Conservation (phyloP, 2,113 vertebrate genomes). For the Thalassarche chlororhynchos region DNA sequence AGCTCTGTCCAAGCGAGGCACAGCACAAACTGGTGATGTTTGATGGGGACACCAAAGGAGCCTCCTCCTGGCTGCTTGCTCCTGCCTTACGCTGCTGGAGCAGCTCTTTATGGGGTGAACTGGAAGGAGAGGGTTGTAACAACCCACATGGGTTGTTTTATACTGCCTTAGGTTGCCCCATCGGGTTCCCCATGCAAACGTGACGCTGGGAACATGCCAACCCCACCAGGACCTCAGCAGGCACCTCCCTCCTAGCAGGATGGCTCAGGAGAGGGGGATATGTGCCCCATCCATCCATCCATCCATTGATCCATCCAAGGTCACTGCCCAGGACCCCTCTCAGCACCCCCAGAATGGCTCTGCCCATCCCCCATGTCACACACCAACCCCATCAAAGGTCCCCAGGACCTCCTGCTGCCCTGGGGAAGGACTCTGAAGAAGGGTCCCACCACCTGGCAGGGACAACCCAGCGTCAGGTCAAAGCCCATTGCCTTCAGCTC, state of each 20-base stretch:
- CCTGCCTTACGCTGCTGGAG: not conserved
- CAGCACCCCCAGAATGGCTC: not conserved
- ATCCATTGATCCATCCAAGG: not conserved
- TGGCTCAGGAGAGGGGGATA: not conserved
- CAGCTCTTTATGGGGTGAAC: not conserved
- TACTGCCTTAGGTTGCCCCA: not conserved
- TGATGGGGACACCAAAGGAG: not conserved
- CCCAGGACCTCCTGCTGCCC: not conserved
- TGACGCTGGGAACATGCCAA: not conserved
- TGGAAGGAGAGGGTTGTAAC: not conserved
- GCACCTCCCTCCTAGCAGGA: not conserved
- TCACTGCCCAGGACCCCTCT: not conserved
- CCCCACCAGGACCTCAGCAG: not conserved
- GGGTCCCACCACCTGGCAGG: not conserved
- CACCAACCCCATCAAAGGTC: not conserved
- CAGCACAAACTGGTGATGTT: not conserved
- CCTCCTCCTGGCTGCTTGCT: not conserved
- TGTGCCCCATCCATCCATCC: no score
- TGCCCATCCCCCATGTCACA: accelerated
- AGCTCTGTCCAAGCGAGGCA: accelerated
- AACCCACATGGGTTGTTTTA: not conserved
- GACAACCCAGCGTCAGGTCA: not conserved
- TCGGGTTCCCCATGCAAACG: accelerated
- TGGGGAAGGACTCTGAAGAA: not conserved
- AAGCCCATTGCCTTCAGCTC: not conserved